Base-by-base conservation (phyloP, 2,113 vertebrate genomes). In the Centropus bengalensis region DNA sequence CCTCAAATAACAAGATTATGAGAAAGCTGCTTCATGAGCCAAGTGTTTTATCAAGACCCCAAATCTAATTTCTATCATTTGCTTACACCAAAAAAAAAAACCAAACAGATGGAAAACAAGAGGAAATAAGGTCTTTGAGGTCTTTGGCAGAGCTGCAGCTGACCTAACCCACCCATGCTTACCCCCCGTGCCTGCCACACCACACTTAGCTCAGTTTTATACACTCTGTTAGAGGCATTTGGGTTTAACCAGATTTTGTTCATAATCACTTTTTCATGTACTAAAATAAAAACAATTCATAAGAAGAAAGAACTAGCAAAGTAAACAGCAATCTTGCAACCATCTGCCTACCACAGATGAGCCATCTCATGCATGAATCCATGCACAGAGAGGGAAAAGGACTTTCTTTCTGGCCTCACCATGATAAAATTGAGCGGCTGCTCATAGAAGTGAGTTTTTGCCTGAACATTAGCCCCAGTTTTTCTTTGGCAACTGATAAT, bases 391-490 rank as follows among this genome's bases (percentile, higher is more conserved):
- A 62, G 22, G 60, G 55, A 45, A 45, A 73, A 26, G 28, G 60
- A 36, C 38, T 30, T 82, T 36, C 42, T 44, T 26, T 26, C 26
- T 7, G 26, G 24, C 36, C 28, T 18, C 3, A 0, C 9, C 5
- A 1, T 7, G 33, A 19, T 12, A 38, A 22, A 67, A 60, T 14
- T 1, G 7, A 12, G 44, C 7, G 5, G 36, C 14, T 86, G 27
- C 12, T 40, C 4, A 0, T 6, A 40, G 47, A 49, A 77, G 5
- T 0, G 1, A 44, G 5, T 6, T 67, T 77, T 19, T 3, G 3
- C n/a, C n/a, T n/a, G 26, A 33, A 19, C 11, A 21, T 23, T 38
- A 52, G 42, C 36, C 42, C 45, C 19, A 5, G 2, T 7, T 10
- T 24, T 47, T 36, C 21, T 28, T 11, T 30, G 6, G 58, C 44